Evolutionary conservation across 2,797 vertebrate genomes (phyloP).

Genomic region (Danio tinwini): DNA sequence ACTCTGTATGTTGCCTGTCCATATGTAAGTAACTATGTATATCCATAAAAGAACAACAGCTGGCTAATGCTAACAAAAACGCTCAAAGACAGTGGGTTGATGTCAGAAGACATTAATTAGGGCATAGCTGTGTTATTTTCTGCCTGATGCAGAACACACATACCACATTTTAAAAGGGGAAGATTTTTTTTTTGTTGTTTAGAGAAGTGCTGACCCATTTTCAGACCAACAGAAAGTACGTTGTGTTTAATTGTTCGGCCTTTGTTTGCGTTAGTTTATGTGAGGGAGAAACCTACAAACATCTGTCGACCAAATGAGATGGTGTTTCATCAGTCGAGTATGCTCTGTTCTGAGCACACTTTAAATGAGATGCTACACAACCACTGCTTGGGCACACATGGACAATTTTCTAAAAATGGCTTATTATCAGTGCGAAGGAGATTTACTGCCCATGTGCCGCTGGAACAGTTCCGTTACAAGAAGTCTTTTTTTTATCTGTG

Average conservation of each 20-base stretch:
- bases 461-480: conserved; percentile 15
- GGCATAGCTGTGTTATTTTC: conserved; percentile 36
- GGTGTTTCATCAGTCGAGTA: conserved; percentile 46
- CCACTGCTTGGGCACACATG: conserved; percentile 45
- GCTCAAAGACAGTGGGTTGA: conserved; percentile 31
- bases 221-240: conserved; percentile 53
- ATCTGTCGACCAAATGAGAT: conserved; percentile 64
- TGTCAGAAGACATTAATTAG: conserved; percentile 46
- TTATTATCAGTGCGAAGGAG: conserved; percentile 42
- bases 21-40: conserved; percentile 38
- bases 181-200: conserved; percentile 10
- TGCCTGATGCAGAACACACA: conserved; percentile 41
- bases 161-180: conserved; percentile 46
- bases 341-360: conserved; percentile 37
- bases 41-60: conserved; percentile 52
- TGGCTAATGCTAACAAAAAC: conserved; percentile 46
- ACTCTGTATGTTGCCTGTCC: conserved; percentile 12
- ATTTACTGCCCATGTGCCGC: conserved; percentile 40
- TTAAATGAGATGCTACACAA: conserved; percentile 38
- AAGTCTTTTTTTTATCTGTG: background rate
- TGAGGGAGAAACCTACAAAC: conserved; percentile 55
- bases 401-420: conserved; percentile 18
- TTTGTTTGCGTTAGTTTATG: conserved; percentile 51
- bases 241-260: conserved; percentile 51
- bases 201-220: conserved; percentile 49